Base-by-base conservation (phyloP, 64 coral and sea anemone genomes). In the Platygyra sinensis region DNA sequence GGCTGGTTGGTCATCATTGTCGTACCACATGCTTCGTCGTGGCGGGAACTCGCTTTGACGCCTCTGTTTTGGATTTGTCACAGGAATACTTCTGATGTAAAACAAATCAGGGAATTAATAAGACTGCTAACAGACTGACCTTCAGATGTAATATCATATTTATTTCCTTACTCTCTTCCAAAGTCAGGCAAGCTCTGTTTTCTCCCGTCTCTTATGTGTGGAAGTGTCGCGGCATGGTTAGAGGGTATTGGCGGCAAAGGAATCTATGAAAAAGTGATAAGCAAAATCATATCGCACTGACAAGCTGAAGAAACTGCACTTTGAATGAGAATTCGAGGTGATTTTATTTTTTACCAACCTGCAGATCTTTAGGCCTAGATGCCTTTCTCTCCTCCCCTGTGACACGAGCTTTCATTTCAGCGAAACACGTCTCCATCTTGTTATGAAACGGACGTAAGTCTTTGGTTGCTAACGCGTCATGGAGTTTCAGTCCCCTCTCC, bases 371-470 rank as follows among this genome's bases (percentile, higher is more conserved):
- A 2, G 92, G 92, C 36, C 86, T 77, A 19, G 52, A 31, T 1
- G 83, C 17, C 33, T 62, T 88, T 39, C 55, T 59, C 62, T 90
- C 88, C 28, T 93, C 91, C 52, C 94, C 94, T 5, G 91, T 88
- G 12, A 96, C 80, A 46, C 90, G 89, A 79, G 78, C 78, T n/a
- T 91, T 90, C 95, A 96, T 96, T 0, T 89, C 90, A 25, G 92
- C 76, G 46, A 93, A 96, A 31, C 76, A 89, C 5, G 60, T 77
- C 15, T 86, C 91, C 95, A 96, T 91, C 78, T 96, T 96, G 8
- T 93, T 49, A 62, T 96, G 95, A 72, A 96, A 96, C 14, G 95
- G 95, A 60, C 78, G 79, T 25, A 96, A 72, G 29, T 86, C 67
- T 80, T 63, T 76, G 11, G 95, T 96, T 16, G 90, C n/a, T 60